phyloP scores from a whole-genome alignment of 2,888 invertebrate species.

The Oligia strigilis region DNA sequence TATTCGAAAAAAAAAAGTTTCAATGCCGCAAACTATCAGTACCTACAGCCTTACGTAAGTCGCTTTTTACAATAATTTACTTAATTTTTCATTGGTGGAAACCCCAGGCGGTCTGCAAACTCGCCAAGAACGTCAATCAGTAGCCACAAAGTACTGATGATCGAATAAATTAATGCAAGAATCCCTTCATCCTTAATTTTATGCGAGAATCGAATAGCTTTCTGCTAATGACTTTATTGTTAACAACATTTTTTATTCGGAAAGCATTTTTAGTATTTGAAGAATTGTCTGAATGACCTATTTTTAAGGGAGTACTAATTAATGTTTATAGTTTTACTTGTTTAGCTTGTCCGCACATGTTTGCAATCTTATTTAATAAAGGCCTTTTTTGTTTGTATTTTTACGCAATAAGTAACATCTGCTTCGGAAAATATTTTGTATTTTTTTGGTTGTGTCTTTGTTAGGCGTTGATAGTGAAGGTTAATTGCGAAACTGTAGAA shows the following conservation, averaged over 20 bases:
- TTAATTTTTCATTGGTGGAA: constrained; percentile 45
- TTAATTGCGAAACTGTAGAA: constrained; percentile 3
- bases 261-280: constrained; percentile 64
- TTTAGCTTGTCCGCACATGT: constrained; percentile 16
- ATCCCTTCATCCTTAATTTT: constrained; percentile 74
- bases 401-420: constrained; percentile 21
- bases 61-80: constrained; percentile 37
- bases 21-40: not conserved
- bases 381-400: not conserved
- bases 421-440: not conserved
- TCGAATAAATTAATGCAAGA: constrained; percentile 74
- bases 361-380: constrained; percentile 22
- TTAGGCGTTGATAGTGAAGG: not conserved
- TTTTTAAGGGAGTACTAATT: constrained; percentile 41
- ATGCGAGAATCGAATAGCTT: constrained; percentile 76
- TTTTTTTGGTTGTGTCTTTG: not conserved
- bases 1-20: constrained; percentile 7
- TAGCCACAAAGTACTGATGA: constrained; percentile 59
- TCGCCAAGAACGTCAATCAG: constrained; percentile 60
- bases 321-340: constrained; percentile 19
- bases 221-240: constrained; percentile 83
- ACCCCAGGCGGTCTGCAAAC: constrained; percentile 64
- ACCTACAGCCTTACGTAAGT: constrained; percentile 16
- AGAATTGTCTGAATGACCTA: constrained; percentile 50
- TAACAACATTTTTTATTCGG: constrained; percentile 66